These are phyloP conservation scores for Gobionotothen gibberifrons DNA, from an alignment of 2,797 vertebrate genomes.

Conservation along the genomic window DNA sequence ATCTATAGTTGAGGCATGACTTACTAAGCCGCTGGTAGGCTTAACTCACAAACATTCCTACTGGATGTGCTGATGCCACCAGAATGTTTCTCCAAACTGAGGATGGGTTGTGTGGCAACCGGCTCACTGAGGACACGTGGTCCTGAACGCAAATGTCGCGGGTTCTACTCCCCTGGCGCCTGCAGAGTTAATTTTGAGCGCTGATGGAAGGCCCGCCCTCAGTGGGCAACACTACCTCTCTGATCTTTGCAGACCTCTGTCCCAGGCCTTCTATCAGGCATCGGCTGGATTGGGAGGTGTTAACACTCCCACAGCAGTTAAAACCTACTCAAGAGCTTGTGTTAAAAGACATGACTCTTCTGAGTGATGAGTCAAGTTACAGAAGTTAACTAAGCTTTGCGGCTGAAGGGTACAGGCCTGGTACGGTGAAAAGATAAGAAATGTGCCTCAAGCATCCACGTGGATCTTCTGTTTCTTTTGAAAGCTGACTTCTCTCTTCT, in stretches of 20 bases:
- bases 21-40: conserved; percentile 30
- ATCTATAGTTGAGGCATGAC: conserved; percentile 53
- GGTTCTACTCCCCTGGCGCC: conserved; percentile 72
- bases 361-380: conserved; percentile 58
- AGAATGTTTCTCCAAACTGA: conserved; percentile 81
- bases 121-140: conserved; percentile 72
- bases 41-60: conserved; percentile 66
- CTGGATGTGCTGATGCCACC: conserved; percentile 63
- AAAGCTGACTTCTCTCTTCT: background rate
- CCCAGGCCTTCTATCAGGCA: conserved; percentile 45
- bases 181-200: conserved; percentile 75
- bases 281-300: conserved; percentile 66
- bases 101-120: conserved; percentile 75
- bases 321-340: conserved; percentile 56
- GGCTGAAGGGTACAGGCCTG: conserved; percentile 4
- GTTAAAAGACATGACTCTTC: conserved; percentile 60
- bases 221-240: conserved; percentile 66
- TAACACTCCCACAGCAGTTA: conserved; percentile 72
- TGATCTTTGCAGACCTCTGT: conserved; percentile 59
- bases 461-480: conserved; percentile 5
- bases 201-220: conserved; percentile 68
- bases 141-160: conserved; percentile 67
- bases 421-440: conserved; percentile 2
- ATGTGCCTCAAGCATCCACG: conserved; percentile 8
- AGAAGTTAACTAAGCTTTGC: conserved; percentile 32